These are phyloP conservation scores for Patiria miniata DNA, from an alignment of 35 echinoderm and acorn worm species.

Conservation along the genomic window DNA sequence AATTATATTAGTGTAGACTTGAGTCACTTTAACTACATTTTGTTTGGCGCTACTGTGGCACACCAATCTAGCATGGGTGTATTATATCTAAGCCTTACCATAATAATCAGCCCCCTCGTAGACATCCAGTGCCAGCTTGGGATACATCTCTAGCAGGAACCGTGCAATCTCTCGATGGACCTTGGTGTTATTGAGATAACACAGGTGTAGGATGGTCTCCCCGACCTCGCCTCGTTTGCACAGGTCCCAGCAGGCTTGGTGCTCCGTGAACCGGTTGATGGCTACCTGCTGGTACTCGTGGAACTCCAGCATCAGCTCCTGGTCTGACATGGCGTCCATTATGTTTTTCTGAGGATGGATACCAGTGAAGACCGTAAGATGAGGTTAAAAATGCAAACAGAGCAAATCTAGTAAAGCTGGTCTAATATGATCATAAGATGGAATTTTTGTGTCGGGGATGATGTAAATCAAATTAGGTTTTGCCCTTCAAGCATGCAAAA, in stretches of 20 bases:
- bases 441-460: too few species aligned
- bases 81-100: too few species aligned
- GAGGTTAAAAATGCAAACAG: neutral
- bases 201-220: constrained; percentile 92
- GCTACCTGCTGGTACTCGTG: constrained; percentile 35
- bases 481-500: too few species aligned
- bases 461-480: too few species aligned
- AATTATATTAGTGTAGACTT: too few species aligned
- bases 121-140: constrained; percentile 67
- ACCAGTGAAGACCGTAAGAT: neutral
- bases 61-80: too few species aligned
- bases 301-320: constrained; percentile 67
- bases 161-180: constrained; percentile 70
- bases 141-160: constrained; percentile 69
- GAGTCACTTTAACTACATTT: too few species aligned
- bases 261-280: constrained; percentile 70
- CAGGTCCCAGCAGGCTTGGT: constrained; percentile 83
- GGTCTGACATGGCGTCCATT: constrained; percentile 26
- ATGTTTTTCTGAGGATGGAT: constrained; percentile 6
- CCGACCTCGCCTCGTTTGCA: constrained; percentile 79
- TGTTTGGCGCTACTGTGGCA: too few species aligned
- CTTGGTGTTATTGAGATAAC: constrained; percentile 81
- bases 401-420: neutral
- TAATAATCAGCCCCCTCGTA: constrained; percentile 93
- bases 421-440: neutral